Base-by-base conservation (phyloP, 2,797 vertebrate genomes). In the Hypotaenidia okinawae region DNA sequence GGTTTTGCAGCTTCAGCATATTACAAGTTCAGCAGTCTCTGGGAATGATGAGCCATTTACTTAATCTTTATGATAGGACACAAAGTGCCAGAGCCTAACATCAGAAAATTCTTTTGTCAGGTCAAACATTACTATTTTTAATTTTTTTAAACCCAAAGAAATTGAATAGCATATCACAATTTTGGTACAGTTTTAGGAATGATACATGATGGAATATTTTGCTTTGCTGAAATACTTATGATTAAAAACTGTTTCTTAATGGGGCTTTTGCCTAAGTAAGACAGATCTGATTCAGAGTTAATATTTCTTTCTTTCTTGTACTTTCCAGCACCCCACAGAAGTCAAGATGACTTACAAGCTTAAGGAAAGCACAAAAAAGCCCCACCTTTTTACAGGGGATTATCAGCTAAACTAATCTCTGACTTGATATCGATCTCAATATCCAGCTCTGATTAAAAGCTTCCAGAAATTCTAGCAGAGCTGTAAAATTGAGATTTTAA, bases 1-100 rank as follows among this genome's bases (percentile, higher is more conserved):
- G 39, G 51, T 82, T 96, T 94, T 89, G 47, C 43, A 93, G 57
- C 80, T 95, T 94, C 76, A 89, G 82, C 78, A 82, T 22, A 78
- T 70, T 79, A 90, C 51, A 92, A 90, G 68, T 90, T 95, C 68
- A 93, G 57, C 67, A 92, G 61, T 47, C 27, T 81, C 80, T 92
- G 70, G 37, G 37, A 94, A 82, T 49, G 41, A 90, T 66, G 52
- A 93, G 25, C 74, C 24, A 5, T 74, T 47, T 78, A 87, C 37
- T 30, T 77, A 74, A 88, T 93, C 74, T 93, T 91, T 61, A 83
- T 5, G 22, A 63, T 87, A 75, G 51, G 59, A 89, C 21, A 84
- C 68, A 45, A 75, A 51, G 45, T 84, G 39, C 79, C 11, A 22
- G n/a, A 83, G 24, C 73, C 49, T 62, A 92, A 84, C 22, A 93